Evolutionary conservation across 2,113 vertebrate species (phyloP).

Genomic region (Oxyruncus cristatus): DNA sequence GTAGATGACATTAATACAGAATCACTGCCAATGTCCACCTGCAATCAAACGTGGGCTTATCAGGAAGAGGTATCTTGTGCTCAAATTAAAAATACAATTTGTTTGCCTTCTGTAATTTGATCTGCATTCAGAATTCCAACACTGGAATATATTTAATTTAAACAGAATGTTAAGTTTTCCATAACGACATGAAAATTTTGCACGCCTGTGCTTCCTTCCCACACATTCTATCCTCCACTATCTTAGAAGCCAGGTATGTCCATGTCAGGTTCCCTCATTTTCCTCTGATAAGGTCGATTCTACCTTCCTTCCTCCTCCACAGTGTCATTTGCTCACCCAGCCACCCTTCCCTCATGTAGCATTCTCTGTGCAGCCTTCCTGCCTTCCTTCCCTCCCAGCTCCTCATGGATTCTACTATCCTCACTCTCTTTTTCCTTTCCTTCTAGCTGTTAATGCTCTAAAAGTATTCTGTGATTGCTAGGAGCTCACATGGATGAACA

Average conservation of each 20-base stretch:
- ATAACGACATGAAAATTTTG: neutral
- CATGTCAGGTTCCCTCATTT: neutral
- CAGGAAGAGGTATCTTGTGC: neutral
- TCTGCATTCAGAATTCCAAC: neutral
- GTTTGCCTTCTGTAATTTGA: neutral
- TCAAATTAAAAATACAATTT: neutral
- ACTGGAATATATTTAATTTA: neutral
- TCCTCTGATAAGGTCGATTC: neutral
- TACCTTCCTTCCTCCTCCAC: neutral
- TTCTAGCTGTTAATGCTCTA: neutral
- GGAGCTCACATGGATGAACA: neutral
- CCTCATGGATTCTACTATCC: neutral
- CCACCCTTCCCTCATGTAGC: neutral
- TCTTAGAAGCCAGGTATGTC: neutral
- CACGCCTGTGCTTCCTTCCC: neutral
- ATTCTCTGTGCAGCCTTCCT: neutral
- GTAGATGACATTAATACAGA: neutral
- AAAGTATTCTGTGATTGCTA: neutral
- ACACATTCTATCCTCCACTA: neutral
- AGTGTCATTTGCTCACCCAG: neutral
- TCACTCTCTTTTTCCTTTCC: neutral
- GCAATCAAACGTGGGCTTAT: neutral
- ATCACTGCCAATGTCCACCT: neutral
- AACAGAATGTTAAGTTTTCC: neutral
- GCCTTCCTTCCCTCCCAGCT: neutral